phyloP scores from a whole-genome alignment of 2,888 invertebrate genomes.

The Nephrotoma flavescens region DNA sequence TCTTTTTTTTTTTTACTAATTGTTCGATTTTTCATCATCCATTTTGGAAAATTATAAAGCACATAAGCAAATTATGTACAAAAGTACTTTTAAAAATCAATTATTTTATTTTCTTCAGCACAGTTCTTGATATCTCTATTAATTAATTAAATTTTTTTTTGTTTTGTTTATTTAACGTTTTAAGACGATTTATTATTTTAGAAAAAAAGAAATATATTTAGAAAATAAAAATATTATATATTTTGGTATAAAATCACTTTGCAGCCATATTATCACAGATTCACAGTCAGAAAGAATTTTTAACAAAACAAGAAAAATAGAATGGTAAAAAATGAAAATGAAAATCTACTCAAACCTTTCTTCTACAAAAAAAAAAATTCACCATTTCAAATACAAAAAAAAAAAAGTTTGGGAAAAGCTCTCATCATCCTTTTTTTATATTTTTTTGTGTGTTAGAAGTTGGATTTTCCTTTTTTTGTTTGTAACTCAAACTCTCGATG shows the following conservation, averaged over 20 bases:
- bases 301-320: not conserved
- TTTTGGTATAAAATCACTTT: not conserved
- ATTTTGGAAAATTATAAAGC: not conserved
- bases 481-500: not conserved
- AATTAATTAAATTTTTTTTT: not conserved
- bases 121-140: not conserved
- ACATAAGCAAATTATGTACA: not conserved
- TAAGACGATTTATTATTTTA: not conserved
- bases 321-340: not conserved
- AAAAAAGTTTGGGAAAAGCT: slow-evolving; percentile 4
- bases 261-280: not conserved
- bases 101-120: not conserved
- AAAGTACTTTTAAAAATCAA: not conserved
- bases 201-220: not conserved
- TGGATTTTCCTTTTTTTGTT: slow-evolving; percentile 5
- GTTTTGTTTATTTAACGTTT: not conserved
- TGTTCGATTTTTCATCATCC: not conserved
- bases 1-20: not conserved
- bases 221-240: not conserved
- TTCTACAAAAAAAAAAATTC: slow-evolving; percentile 1
- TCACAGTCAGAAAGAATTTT: not conserved
- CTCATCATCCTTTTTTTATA: slow-evolving; percentile 1
- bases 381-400: not conserved
- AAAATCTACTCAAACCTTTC: not conserved
- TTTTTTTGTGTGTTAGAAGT: slow-evolving; percentile 1